A percentile compares a stretch with the other conserved stretches of the same genome.
phyloP scores from a whole-genome alignment of 2,797 vertebrate species.

The Gephyroberyx darwinii region DNA sequence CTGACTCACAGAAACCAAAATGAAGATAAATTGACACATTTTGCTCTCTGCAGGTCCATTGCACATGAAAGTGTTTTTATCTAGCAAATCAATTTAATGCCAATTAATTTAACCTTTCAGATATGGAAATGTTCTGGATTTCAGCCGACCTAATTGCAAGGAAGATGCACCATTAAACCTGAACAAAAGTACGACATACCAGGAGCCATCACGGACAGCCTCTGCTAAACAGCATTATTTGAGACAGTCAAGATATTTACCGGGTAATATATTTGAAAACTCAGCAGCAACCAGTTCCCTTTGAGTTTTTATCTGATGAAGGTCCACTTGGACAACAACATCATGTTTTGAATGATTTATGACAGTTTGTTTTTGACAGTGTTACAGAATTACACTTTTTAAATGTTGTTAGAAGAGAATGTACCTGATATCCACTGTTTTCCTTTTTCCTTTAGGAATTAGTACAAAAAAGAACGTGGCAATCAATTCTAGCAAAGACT shows the following conservation, averaged over 20 bases:
- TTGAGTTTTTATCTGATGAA: too few relatives aligned
- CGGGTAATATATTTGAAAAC: constrained; percentile 80
- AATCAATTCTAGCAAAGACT: constrained; percentile 85
- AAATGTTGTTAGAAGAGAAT: background rate
- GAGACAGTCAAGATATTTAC: constrained; percentile 92
- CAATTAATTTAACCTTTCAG: constrained; percentile 66
- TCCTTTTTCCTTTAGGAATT: constrained; percentile 80
- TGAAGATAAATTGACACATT: background rate
- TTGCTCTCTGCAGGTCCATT: too few relatives aligned
- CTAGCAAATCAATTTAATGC: background rate
- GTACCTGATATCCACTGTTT: background rate
- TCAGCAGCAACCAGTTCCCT: too few relatives aligned
- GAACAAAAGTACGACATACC: constrained; percentile 77
- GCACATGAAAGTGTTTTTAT: background rate
- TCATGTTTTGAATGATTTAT: too few relatives aligned
- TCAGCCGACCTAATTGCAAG: constrained; percentile 81
- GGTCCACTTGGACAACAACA: too few relatives aligned
- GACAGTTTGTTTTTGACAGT: too few relatives aligned
- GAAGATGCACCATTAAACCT: constrained; percentile 84
- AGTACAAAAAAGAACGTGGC: constrained; percentile 86
- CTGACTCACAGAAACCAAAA: background rate
- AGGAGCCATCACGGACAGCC: constrained; percentile 83
- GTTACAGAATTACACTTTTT: too few relatives aligned
- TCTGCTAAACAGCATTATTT: constrained; percentile 94
- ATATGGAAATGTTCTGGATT: constrained; percentile 89